These are phyloP conservation scores for Furcifer pardalis DNA, from an alignment of 2,797 vertebrate genomes.

Conservation along the genomic window DNA sequence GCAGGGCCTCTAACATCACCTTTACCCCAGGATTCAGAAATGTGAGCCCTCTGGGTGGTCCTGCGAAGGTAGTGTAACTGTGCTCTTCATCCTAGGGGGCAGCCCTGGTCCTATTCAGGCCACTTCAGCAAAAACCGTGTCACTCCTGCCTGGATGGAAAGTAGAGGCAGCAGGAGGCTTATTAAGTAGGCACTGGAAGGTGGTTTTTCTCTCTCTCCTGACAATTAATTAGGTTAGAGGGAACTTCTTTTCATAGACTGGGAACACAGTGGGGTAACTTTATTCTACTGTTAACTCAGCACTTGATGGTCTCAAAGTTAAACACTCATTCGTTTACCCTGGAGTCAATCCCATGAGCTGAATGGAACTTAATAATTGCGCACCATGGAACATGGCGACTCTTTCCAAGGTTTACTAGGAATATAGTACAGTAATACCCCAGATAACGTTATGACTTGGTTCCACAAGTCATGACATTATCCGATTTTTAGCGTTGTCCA, in stretches of 20 bases:
- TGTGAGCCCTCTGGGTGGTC: neutral
- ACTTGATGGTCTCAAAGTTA: neutral
- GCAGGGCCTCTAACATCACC: neutral
- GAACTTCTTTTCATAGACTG: neutral
- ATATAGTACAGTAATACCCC: too few relatives aligned
- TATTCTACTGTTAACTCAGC: neutral
- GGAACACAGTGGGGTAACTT: neutral
- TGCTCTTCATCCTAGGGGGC: neutral
- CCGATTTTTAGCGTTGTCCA: too few relatives aligned
- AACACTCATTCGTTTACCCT: too few relatives aligned
- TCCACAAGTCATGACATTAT: too few relatives aligned
- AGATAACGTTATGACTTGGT: too few relatives aligned
- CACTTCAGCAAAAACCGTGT: conserved; percentile 9
- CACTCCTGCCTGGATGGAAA: conserved; percentile 19
- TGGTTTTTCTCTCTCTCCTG: conserved; percentile 8
- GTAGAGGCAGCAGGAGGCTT: conserved; percentile 54
- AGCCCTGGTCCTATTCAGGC: neutral
- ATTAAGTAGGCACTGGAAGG: neutral
- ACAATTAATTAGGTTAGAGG: neutral
- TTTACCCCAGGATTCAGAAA: neutral
- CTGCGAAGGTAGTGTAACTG: too few relatives aligned
- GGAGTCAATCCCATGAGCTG: neutral
- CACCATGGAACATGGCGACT: too few relatives aligned
- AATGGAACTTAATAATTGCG: neutral
- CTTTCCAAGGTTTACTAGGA: too few relatives aligned